Percentiles rank a stretch among this genome's conserved stretches.
Evolutionary conservation across 2,797 vertebrate species (phyloP).

Genomic region (Peromyscus aztecus): DNA sequence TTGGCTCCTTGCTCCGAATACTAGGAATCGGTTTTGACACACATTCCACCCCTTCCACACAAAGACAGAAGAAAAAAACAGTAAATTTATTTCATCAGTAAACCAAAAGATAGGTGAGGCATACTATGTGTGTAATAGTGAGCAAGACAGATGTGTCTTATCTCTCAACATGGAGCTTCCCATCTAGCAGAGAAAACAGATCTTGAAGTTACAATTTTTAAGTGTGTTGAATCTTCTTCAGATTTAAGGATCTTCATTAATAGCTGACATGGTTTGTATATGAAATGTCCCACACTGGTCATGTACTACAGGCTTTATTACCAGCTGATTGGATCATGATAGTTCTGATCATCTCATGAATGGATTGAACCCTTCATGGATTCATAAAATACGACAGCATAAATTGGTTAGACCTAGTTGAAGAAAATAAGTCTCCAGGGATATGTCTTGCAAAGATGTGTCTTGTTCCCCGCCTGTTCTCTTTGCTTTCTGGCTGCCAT

Average conservation of each 20-base stretch:
- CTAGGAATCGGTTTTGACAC: neutral
- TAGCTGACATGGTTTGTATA: neutral
- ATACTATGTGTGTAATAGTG: neutral
- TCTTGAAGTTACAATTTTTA: slow-evolving; percentile 39
- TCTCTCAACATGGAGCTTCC: slow-evolving; percentile 10
- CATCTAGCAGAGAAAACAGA: slow-evolving; percentile 6
- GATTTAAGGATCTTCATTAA: neutral
- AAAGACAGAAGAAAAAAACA: neutral
- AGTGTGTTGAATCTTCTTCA: neutral
- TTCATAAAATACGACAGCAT: neutral
- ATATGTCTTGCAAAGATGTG: neutral
- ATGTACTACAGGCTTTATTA: neutral
- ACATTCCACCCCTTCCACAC: neutral
- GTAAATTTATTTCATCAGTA: neutral
- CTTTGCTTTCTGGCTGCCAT: neutral
- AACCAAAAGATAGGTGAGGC: neutral
- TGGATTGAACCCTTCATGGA: neutral
- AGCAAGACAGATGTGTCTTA: neutral
- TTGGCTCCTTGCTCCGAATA: neutral
- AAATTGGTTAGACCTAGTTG: neutral
- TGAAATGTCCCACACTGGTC: neutral
- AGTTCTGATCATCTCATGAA: neutral
- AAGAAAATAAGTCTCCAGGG: neutral
- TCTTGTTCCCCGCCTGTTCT: neutral
- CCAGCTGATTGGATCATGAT: neutral